phyloP scores from a whole-genome alignment of 1,140 invertebrate species.

The Laupala kohalensis region DNA sequence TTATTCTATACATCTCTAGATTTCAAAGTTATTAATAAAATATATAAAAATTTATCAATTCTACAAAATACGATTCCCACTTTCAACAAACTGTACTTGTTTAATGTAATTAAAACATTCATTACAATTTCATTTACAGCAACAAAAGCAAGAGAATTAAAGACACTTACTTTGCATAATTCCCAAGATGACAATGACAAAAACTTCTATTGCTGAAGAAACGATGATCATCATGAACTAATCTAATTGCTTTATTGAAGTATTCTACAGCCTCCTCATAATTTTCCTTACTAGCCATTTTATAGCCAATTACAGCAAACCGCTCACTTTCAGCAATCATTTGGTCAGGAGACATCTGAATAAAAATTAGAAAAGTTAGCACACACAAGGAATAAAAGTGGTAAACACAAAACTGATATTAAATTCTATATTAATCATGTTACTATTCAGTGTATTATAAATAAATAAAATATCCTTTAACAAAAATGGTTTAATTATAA shows the following conservation, averaged over 20 bases:
- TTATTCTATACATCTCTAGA: too few species aligned
- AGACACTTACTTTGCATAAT: constrained; percentile 10
- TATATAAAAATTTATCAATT: neutral
- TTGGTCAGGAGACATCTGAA: too few species aligned
- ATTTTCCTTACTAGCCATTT: constrained; percentile 10
- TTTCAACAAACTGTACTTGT: neutral
- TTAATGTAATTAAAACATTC: neutral
- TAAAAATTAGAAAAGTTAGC: too few species aligned
- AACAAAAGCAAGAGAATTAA: neutral
- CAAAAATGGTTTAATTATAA: too few species aligned
- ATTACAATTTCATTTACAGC: neutral
- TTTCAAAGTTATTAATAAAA: neutral
- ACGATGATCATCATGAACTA: constrained; percentile 12
- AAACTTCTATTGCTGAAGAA: constrained; percentile 16
- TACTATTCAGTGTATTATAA: too few species aligned
- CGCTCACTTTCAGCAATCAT: constrained; percentile 7
- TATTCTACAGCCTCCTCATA: constrained; percentile 8
- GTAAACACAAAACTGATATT: too few species aligned
- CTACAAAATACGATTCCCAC: neutral
- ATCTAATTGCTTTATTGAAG: constrained; percentile 14
- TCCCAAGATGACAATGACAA: constrained; percentile 15
- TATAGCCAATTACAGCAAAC: constrained; percentile 11
- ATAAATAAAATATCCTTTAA: too few species aligned
- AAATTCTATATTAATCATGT: too few species aligned
- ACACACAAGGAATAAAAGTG: too few species aligned